Evolutionary conservation across 2,797 vertebrate genomes (phyloP).

Genomic region (Phalanger gymnotis): DNA sequence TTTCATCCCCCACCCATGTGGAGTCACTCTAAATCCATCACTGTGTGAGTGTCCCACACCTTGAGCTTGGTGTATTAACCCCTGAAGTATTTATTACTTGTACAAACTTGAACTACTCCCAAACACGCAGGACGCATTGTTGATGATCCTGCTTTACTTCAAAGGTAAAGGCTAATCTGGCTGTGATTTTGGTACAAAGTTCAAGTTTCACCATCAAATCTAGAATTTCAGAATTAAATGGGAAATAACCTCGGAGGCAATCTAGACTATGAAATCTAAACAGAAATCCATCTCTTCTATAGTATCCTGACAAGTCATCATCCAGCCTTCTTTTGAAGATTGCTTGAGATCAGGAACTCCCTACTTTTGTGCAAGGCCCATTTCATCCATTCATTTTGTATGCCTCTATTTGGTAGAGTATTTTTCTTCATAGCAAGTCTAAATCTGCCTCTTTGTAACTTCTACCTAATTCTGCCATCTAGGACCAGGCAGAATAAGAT

Average conservation of each 20-base stretch:
- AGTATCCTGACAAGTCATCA: neutral
- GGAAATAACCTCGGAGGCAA: neutral
- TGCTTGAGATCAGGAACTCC: neutral
- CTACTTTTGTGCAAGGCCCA: neutral
- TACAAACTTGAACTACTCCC: neutral
- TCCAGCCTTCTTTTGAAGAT: neutral
- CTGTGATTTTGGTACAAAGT: neutral
- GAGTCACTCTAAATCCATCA: neutral
- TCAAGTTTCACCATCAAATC: neutral
- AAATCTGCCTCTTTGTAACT: neutral
- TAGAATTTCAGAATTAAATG: neutral
- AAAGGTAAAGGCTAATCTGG: neutral
- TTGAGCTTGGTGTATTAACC: neutral
- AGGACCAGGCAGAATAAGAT: neutral
- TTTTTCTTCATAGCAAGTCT: neutral
- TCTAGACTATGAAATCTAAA: neutral
- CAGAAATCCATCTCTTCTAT: neutral
- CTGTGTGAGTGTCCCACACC: neutral
- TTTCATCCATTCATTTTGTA: neutral
- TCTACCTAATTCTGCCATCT: neutral
- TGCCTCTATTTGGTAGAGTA: neutral
- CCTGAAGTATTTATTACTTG: neutral
- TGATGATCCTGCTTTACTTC: neutral
- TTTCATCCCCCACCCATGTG: neutral
- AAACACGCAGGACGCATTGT: neutral